Evolutionary conservation across 2,888 invertebrate genomes (phyloP).

Genomic region (Synanthedon formicaeformis): DNA sequence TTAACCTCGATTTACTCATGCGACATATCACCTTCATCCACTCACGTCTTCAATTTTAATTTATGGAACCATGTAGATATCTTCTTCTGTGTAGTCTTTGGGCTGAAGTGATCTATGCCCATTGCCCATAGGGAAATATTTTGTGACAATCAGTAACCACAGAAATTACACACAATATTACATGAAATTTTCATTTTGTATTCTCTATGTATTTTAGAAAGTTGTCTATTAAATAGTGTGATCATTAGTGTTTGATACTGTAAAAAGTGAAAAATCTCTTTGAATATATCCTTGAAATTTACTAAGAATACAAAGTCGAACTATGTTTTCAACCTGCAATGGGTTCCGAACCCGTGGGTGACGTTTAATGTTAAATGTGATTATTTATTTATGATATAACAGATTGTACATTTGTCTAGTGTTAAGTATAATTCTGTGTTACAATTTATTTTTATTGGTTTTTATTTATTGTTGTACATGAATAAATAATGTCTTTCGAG

Average conservation of each 20-base stretch:
- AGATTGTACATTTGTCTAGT: slow-evolving; percentile 64
- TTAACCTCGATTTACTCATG: too few species aligned
- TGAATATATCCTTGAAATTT: slow-evolving; percentile 15
- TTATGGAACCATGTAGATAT: too few species aligned
- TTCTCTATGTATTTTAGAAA: slow-evolving; percentile 8
- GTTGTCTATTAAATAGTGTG: slow-evolving; percentile 17
- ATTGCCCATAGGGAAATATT: too few species aligned
- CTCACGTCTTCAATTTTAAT: too few species aligned
- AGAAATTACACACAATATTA: too few species aligned
- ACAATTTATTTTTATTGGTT: slow-evolving; percentile 48
- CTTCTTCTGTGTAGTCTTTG: too few species aligned
- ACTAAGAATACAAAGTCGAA: slow-evolving; percentile 32
- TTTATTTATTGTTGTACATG: slow-evolving; percentile 57
- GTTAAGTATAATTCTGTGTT: slow-evolving; percentile 51
- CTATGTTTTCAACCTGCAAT: slow-evolving; percentile 68
- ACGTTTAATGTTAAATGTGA: slow-evolving; percentile 47
- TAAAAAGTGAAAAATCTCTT: slow-evolving; percentile 3
- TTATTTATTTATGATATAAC: slow-evolving; percentile 63
- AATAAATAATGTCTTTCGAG: slow-evolving; percentile 69
- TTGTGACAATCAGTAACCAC: too few species aligned
- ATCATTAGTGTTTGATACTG: slow-evolving; percentile 37
- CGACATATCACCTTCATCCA: too few species aligned
- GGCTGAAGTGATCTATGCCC: too few species aligned
- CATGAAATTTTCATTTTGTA: too few species aligned
- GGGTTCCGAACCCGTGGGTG: slow-evolving; percentile 68